phyloP scores from a whole-genome alignment of 2,113 vertebrate genomes.

The Genyomyrus donnyi region DNA sequence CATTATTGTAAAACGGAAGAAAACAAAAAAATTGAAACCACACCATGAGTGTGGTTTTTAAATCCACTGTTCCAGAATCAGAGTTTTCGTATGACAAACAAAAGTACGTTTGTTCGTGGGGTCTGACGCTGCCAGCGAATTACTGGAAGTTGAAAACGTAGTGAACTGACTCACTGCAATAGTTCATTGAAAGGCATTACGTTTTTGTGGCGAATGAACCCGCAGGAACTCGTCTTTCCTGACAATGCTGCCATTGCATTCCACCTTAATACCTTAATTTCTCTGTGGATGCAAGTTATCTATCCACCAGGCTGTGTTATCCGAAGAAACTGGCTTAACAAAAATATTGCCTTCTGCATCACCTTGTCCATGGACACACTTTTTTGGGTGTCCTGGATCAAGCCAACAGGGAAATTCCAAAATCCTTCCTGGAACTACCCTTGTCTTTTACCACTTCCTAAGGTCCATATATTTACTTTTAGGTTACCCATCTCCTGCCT shows the following conservation, averaged over 20 bases:
- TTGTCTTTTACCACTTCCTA: background rate
- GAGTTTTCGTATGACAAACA: background rate
- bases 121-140: background rate
- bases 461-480: background rate
- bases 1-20: background rate
- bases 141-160: background rate
- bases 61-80: background rate
- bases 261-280: background rate
- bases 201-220: background rate
- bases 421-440: background rate
- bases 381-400: background rate
- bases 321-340: background rate
- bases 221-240: background rate
- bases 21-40: background rate
- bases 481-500: background rate
- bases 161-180: background rate
- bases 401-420: background rate
- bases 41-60: background rate
- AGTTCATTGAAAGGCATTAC: background rate
- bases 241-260: background rate
- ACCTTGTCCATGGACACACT: background rate
- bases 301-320: background rate
- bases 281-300: background rate
- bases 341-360: background rate
- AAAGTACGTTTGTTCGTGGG: background rate